Conservation (phyloP, 2,888 invertebrate genomes). For the Epinotia ramella region DNA sequence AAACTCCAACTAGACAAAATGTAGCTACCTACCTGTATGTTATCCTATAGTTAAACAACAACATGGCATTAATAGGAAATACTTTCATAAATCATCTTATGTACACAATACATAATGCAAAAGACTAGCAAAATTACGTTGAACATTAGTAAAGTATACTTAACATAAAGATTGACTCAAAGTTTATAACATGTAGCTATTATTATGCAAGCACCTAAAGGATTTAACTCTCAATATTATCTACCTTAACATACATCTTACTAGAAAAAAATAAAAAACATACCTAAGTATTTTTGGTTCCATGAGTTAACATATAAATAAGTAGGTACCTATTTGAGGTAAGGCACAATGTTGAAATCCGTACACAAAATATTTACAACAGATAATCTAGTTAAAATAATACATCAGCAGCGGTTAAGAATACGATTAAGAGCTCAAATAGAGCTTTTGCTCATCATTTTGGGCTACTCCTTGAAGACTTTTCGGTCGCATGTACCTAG, state of each 20-base stretch:
- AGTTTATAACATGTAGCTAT: slow-evolving; percentile 14
- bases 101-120: slow-evolving; percentile 46
- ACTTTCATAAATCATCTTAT: slow-evolving; percentile 43
- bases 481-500: background rate
- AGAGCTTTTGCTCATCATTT: background rate
- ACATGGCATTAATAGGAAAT: slow-evolving; percentile 36
- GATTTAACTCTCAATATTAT: slow-evolving; percentile 38
- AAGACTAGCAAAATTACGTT: slow-evolving; percentile 48
- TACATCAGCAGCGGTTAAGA: background rate
- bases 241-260: slow-evolving; percentile 47
- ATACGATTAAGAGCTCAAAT: background rate
- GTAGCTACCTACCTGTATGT: background rate
- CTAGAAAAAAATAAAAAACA: slow-evolving; percentile 45
- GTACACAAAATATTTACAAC: slow-evolving; percentile 1
- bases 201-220: slow-evolving; percentile 28
- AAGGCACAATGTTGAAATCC: background rate
- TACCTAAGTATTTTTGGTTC: slow-evolving; percentile 25
- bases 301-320: background rate
- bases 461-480: background rate
- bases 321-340: background rate
- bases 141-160: slow-evolving; percentile 21
- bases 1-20: background rate
- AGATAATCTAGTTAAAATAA: background rate
- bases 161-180: slow-evolving; percentile 23
- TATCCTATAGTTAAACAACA: slow-evolving; percentile 20